Base-by-base conservation (phyloP, 2,797 vertebrate genomes). In the Falco peregrinus region DNA sequence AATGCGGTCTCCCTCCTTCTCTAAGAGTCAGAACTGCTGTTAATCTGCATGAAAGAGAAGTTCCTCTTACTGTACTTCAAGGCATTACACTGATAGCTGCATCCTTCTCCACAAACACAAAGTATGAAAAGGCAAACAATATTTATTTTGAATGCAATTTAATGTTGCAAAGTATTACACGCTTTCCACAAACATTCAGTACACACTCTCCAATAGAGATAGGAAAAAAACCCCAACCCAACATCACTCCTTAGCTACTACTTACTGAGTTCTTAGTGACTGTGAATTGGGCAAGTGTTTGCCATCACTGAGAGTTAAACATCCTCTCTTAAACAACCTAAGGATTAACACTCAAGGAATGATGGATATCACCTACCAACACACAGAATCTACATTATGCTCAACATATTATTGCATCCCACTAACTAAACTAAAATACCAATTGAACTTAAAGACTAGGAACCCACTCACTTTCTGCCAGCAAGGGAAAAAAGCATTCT, bases 81-180 rank as follows among this genome's bases (percentile, higher is more conserved):
- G 24, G 26, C n/a, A 76, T 61, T 78, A 69, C 16, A 75, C 11
- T 41, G 15, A 41, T 45, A 88, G 45, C 19, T 87, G 28, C 25
- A 60, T 63, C 80, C 22, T 79, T 56, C 14, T 81, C 54, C 53
- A 57, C 29, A 71, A 88, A 90, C 6, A 43, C 0, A 0, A 64
- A 45, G 18, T 45, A 84, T 17, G 51, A 54, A 89, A 57, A 71
- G 65, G 60, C 47, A 81, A 77, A 77, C 8, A 39, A 10, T 31
- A 82, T 87, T 96, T 83, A 81, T 68, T 81, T 31, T 39, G n/a
- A 90, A 94, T 51, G 41, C 45, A 69, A 73, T 80, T 97, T 90
- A 96, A 84, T 88, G 48, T 67, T 95, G 60, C 47, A 67, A 96
- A 95, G 35, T 79, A 75, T 77, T 89, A 77, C 77, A 92, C 11